Evolutionary conservation across 1,140 invertebrate species (phyloP).

Genomic region (Caenorhabditis latens): DNA sequence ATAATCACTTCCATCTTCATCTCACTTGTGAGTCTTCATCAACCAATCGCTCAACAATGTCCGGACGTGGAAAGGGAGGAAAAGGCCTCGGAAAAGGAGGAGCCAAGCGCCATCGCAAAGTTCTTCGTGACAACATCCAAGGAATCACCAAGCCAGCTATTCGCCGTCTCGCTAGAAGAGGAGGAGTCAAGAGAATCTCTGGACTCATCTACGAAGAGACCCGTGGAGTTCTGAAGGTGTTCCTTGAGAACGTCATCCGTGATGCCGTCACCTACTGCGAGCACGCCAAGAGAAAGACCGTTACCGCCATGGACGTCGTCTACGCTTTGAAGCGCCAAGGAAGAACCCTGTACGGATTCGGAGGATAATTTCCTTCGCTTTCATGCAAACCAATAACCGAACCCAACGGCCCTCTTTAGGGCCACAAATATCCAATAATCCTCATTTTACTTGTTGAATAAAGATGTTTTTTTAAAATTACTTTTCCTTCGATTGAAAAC

Average conservation of each 20-base stretch:
- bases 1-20: not conserved
- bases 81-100: conserved; percentile 83
- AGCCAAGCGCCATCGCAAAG: conserved; percentile 82
- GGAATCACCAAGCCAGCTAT: conserved; percentile 84
- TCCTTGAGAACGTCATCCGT: conserved; percentile 86
- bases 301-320: conserved; percentile 88
- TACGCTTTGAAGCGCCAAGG: conserved; percentile 88
- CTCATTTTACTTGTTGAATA: not conserved
- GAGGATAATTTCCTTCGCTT: conserved; percentile 71
- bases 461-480: not conserved
- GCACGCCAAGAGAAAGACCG: conserved; percentile 86
- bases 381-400: conserved; percentile 79
- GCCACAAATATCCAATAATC: conserved; percentile 62
- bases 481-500: too few species aligned
- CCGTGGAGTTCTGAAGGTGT: conserved; percentile 75
- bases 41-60: conserved; percentile 78
- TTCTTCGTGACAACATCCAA: conserved; percentile 84
- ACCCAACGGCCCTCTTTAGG: conserved; percentile 72
- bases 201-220: conserved; percentile 83
- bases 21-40: conserved; percentile 37
- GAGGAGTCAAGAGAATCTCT: conserved; percentile 85
- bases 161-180: conserved; percentile 83
- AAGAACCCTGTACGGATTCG: conserved; percentile 82
- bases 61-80: conserved; percentile 82
- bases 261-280: conserved; percentile 88